Percentiles rank a stretch among this genome's conserved stretches.
Evolutionary conservation across 2,113 vertebrate species (phyloP).

Genomic region (Phylloscopus whistleri): DNA sequence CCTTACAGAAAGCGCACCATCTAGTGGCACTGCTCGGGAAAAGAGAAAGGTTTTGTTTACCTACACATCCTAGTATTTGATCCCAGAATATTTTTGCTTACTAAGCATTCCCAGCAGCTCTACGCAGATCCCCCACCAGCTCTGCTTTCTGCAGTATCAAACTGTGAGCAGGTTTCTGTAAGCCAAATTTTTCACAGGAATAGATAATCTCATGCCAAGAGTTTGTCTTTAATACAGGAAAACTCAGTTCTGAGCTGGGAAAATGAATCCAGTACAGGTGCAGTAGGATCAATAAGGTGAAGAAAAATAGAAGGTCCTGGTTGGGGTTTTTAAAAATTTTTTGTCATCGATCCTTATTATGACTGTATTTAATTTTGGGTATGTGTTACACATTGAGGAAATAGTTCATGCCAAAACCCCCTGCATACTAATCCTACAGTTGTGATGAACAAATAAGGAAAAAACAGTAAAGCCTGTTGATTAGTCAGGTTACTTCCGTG

Average conservation of each 20-base stretch:
- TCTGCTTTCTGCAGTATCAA: neutral
- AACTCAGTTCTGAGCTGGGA: neutral
- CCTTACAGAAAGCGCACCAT: neutral
- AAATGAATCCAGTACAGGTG: neutral
- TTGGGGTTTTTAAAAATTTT: neutral
- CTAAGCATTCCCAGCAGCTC: neutral
- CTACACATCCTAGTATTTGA: neutral
- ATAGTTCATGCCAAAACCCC: neutral
- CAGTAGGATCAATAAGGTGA: neutral
- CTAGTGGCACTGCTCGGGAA: neutral
- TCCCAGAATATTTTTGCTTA: neutral
- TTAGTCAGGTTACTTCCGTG: neutral
- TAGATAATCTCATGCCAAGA: neutral
- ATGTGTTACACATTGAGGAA: neutral
- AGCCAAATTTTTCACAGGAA: neutral
- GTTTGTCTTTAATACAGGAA: neutral
- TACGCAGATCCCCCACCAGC: neutral
- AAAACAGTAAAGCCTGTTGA: neutral
- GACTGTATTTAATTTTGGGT: neutral
- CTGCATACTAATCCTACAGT: neutral
- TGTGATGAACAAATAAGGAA: neutral
- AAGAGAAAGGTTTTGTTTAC: neutral
- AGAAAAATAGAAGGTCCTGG: neutral
- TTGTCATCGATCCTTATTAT: neutral
- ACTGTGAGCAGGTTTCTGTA: neutral